Evolutionary conservation across 2,113 vertebrate species (phyloP).

Genomic region (Hiodon alosoides): DNA sequence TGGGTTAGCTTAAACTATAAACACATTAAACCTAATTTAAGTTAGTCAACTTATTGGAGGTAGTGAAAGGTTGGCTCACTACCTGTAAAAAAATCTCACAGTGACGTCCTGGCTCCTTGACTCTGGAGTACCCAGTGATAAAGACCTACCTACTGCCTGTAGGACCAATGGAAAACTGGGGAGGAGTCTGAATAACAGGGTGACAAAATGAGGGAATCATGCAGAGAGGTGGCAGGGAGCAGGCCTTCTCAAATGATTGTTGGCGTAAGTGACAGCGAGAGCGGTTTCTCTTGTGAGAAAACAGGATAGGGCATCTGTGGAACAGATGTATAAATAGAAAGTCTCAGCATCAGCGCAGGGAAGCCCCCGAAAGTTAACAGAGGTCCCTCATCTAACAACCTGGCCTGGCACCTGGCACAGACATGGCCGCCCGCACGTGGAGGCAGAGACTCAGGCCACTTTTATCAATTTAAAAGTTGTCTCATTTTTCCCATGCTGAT

Average conservation of each 20-base stretch:
- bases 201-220: neutral
- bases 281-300: conserved; percentile 2
- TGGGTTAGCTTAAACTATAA: no score
- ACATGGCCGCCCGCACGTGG: neutral
- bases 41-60: no score
- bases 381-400: neutral
- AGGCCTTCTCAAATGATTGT: neutral
- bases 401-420: neutral
- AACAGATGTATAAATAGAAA: conserved; percentile 7
- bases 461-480: no score
- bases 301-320: neutral
- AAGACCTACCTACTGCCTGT: neutral
- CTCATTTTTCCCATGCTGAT: no score
- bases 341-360: neutral
- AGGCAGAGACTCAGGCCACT: no score
- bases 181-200: neutral
- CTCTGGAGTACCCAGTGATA: neutral
- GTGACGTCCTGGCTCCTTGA: neutral
- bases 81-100: neutral
- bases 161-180: neutral
- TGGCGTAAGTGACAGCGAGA: neutral
- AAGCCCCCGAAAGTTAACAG: neutral
- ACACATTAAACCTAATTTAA: no score
- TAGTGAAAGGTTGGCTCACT: no score
- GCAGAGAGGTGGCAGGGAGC: neutral